These are phyloP conservation scores for Cephus pulcher DNA, from an alignment of 2,888 invertebrate species.

Conservation along the genomic window DNA sequence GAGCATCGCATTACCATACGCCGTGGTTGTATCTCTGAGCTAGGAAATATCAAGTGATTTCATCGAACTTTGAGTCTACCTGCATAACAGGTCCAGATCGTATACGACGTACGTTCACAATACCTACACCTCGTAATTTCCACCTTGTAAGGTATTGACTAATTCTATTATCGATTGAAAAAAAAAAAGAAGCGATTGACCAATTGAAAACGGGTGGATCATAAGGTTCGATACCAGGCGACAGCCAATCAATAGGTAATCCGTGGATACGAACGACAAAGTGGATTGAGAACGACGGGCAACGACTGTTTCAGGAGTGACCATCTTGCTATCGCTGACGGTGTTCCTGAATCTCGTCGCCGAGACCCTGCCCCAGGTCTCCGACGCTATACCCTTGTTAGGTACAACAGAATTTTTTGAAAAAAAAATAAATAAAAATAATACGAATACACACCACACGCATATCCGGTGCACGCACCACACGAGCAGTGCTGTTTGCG, in stretches of 20 bases:
- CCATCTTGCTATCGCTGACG: slow-evolving; percentile 99
- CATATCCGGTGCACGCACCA: background rate
- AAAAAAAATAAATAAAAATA: slow-evolving; percentile 1
- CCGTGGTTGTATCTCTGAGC: background rate
- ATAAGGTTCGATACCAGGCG: background rate
- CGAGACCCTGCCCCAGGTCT: slow-evolving; percentile 99
- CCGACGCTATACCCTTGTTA: slow-evolving; percentile 99
- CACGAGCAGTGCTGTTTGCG: background rate
- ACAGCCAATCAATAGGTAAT: background rate
- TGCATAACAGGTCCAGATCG: background rate
- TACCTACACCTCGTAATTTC: background rate
- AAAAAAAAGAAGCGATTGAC: background rate
- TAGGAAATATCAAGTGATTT: background rate
- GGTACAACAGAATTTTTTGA: slow-evolving; percentile 78
- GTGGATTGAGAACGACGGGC: slow-evolving; percentile 55
- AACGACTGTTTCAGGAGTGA: slow-evolving; percentile 90
- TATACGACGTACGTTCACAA: background rate
- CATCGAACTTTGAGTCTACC: background rate
- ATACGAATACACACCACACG: background rate
- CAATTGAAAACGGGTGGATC: background rate
- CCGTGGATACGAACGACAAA: slow-evolving; percentile 20
- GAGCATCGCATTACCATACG: background rate
- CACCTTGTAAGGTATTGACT: background rate
- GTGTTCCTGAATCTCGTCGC: slow-evolving; percentile 99
- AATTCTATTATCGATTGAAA: background rate